Evolutionary conservation across 2,888 invertebrate genomes (phyloP).

Genomic region (Eristalinus aeneus): DNA sequence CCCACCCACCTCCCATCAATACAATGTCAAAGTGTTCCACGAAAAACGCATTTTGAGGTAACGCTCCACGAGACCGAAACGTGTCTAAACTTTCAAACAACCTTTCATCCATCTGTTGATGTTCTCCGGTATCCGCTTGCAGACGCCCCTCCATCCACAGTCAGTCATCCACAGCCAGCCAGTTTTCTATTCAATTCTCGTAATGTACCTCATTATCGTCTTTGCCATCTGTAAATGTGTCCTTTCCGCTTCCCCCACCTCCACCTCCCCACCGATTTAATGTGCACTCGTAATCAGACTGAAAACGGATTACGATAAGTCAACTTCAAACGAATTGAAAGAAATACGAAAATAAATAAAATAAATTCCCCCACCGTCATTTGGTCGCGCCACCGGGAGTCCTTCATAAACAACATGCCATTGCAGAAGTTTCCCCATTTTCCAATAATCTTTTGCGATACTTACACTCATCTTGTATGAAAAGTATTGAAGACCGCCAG

Average conservation of each 20-base stretch:
- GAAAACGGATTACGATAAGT: slow-evolving; percentile 49
- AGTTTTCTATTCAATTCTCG: slow-evolving; percentile 10
- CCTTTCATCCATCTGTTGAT: slow-evolving; percentile 15
- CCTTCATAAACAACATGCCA: slow-evolving; percentile 21
- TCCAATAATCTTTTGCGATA: slow-evolving; percentile 31
- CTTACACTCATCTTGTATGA: background rate
- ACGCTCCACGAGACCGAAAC: background rate
- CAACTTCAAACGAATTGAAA: slow-evolving; percentile 32
- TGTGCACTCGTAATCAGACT: slow-evolving; percentile 32
- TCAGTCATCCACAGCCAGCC: background rate
- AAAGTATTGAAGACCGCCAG: background rate
- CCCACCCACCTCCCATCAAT: background rate
- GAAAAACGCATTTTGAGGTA: background rate
- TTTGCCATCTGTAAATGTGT: slow-evolving; percentile 19
- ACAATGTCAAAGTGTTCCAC: slow-evolving; percentile 4
- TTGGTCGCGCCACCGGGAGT: background rate
- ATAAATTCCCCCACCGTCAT: background rate
- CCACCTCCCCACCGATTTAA: background rate
- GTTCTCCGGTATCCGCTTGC: background rate
- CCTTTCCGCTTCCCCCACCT: background rate
- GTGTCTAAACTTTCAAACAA: slow-evolving; percentile 23
- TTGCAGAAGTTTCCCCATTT: slow-evolving; percentile 46
- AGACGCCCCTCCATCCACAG: background rate
- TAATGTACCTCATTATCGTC: slow-evolving; percentile 29
- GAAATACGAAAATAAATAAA: slow-evolving; percentile 1